Percentiles rank a stretch among this genome's conserved stretches.
phyloP scores from a whole-genome alignment of 1,140 invertebrate species.

The Oedothorax gibbosus region DNA sequence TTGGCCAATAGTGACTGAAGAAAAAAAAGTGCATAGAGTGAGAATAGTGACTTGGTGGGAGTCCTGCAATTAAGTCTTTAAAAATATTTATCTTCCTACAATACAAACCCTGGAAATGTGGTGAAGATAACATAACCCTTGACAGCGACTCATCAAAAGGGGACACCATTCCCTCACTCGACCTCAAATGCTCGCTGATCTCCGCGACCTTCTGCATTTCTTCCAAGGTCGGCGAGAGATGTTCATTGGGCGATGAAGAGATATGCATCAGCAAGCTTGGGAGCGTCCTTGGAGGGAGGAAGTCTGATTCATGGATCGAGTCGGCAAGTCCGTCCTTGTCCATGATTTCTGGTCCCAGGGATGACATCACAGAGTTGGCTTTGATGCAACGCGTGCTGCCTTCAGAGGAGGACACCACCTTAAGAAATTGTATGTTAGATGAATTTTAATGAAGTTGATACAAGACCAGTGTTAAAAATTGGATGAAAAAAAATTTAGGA shows the following conservation, averaged over 20 bases:
- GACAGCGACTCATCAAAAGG: slow-evolving; percentile 48
- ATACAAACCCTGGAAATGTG: slow-evolving; percentile 7
- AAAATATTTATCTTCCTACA: too few relatives aligned
- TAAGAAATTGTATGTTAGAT: too few relatives aligned
- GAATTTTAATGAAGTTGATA: too few relatives aligned
- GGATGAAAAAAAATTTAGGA: too few relatives aligned
- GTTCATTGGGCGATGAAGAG: slow-evolving; percentile 30
- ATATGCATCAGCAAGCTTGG: slow-evolving; percentile 48
- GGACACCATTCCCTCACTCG: slow-evolving; percentile 1
- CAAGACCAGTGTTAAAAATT: too few relatives aligned
- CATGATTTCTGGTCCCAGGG: slow-evolving; percentile 56
- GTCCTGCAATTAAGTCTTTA: too few relatives aligned
- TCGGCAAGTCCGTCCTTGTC: slow-evolving; percentile 48
- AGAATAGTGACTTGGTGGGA: too few relatives aligned
- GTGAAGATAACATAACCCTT: slow-evolving; percentile 19
- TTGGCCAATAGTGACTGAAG: too few relatives aligned
- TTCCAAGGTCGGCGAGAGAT: slow-evolving; percentile 37
- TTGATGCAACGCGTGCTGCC: slow-evolving; percentile 41
- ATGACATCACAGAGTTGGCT: slow-evolving; percentile 58
- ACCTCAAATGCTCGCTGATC: slow-evolving; percentile 49
- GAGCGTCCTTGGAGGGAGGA: slow-evolving; percentile 31
- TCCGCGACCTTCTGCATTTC: slow-evolving; percentile 56
- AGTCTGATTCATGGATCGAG: slow-evolving; percentile 26
- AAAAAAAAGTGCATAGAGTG: too few relatives aligned
- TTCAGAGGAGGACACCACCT: neutral